phyloP scores from a whole-genome alignment of 2,113 vertebrate genomes.

The Pedetes capensis region DNA sequence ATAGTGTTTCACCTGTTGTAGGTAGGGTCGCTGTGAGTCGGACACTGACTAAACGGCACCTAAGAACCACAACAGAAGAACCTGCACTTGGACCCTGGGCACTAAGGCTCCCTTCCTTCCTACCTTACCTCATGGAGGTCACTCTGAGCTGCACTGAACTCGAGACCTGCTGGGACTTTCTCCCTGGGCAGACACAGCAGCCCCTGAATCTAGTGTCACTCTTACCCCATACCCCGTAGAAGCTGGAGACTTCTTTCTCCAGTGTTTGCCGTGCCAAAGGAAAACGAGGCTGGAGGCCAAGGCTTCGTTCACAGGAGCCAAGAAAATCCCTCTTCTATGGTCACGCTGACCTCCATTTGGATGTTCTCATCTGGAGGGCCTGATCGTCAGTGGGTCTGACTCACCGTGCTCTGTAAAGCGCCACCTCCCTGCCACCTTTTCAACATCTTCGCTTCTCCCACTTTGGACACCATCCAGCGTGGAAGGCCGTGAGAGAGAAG shows the following conservation, averaged over 20 bases:
- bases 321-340: neutral
- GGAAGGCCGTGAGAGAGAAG: neutral
- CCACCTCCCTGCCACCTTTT: neutral
- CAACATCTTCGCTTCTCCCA: neutral
- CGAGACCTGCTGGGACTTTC: accelerated
- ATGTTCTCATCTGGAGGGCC: neutral
- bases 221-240: accelerated
- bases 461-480: too few relatives aligned
- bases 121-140: accelerated
- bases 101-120: accelerated
- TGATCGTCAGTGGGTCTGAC: neutral
- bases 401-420: accelerated
- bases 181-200: accelerated
- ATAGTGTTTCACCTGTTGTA: too few relatives aligned
- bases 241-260: accelerated
- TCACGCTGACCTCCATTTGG: accelerated
- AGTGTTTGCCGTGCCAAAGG: accelerated
- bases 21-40: too few relatives aligned
- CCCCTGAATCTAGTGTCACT: too few relatives aligned
- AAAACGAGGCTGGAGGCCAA: neutral
- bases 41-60: too few relatives aligned
- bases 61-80: too few relatives aligned
- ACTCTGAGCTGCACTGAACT: accelerated
- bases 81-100: accelerated
- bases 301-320: neutral